phyloP scores from a whole-genome alignment of 2,797 vertebrate genomes.

The Aphelocoma californica region DNA sequence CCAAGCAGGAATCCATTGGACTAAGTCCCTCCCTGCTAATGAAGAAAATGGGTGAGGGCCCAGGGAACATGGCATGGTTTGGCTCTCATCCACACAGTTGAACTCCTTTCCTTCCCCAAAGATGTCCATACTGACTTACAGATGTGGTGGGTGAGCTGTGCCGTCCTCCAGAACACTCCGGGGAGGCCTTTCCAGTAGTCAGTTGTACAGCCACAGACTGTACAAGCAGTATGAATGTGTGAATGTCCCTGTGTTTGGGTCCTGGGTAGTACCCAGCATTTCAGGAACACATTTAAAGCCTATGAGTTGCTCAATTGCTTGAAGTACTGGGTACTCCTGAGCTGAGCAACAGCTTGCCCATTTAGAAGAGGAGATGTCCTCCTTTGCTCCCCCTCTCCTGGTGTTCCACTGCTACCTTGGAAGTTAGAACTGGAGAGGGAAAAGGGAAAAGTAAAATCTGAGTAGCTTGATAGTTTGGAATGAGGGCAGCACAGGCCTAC shows the following conservation, averaged over 20 bases:
- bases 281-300: not conserved
- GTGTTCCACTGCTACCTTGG: not conserved
- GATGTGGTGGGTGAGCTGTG: not conserved
- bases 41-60: not conserved
- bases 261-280: not conserved
- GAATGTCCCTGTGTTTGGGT: not conserved
- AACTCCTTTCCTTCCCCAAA: not conserved
- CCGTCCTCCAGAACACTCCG: not conserved
- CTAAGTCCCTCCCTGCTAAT: not conserved
- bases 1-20: not conserved
- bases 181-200: not conserved
- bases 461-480: not conserved
- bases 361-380: not conserved
- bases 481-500: fast-evolving
- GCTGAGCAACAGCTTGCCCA: not conserved
- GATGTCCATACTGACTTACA: not conserved
- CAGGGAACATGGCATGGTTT: not conserved
- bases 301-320: fast-evolving
- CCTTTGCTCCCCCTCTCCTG: fast-evolving
- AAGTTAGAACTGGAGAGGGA: not conserved
- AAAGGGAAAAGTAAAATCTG: not conserved
- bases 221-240: not conserved
- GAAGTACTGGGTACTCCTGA: not conserved
- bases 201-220: too few species aligned
- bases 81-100: not conserved